phyloP scores from a whole-genome alignment of 2,888 invertebrate genomes.

The Timema podura region DNA sequence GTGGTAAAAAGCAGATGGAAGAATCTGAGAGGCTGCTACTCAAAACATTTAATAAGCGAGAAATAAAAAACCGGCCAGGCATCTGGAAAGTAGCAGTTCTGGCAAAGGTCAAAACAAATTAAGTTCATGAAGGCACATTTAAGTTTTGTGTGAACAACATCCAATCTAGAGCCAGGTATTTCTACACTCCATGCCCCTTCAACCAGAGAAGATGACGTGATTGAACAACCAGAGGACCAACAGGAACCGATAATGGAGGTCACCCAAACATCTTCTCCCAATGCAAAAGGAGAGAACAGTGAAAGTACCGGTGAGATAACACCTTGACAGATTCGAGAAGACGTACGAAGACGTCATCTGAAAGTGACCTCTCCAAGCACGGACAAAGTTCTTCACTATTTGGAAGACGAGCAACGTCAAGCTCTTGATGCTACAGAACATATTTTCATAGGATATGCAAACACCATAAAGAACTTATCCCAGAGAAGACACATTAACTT shows the following conservation, averaged over 20 bases:
- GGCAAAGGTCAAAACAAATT: slow-evolving; percentile 13
- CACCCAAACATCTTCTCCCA: background rate
- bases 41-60: too few species aligned
- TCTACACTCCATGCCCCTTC: background rate
- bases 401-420: background rate
- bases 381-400: slow-evolving; percentile 1
- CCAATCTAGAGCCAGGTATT: background rate
- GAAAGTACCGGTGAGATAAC: background rate
- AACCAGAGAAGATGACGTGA: background rate
- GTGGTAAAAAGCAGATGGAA: too few species aligned
- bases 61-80: background rate
- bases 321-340: background rate
- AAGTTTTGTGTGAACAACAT: background rate
- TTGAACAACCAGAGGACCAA: too few species aligned
- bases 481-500: background rate
- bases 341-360: background rate
- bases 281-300: background rate
- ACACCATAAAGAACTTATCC: slow-evolving; percentile 8
- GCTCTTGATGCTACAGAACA: background rate
- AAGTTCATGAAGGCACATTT: slow-evolving; percentile 11
- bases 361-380: background rate
- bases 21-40: too few species aligned
- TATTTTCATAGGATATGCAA: slow-evolving; percentile 6
- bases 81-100: background rate
- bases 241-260: background rate